Conservation (phyloP, 2,888 invertebrate species). For the Phaonia tiefii region DNA sequence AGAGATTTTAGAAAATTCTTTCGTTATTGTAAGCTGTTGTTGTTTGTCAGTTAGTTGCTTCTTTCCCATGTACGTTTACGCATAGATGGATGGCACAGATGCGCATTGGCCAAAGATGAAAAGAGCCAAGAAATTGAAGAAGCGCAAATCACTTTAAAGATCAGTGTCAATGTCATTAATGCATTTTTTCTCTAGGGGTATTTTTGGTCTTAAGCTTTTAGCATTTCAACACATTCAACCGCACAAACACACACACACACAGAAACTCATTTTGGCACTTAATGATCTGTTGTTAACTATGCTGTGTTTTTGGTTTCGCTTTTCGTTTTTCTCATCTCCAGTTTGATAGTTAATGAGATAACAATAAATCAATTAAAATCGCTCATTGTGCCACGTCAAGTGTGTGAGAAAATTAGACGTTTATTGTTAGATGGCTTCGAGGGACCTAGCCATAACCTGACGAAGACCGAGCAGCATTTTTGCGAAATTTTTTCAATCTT, state of each 20-base stretch:
- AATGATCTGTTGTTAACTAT: too few species aligned
- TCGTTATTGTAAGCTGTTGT: constrained; percentile 16
- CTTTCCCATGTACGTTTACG: background rate
- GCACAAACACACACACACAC: constrained; percentile 11
- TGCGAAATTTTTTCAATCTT: too few species aligned
- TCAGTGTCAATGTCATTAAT: constrained; percentile 67
- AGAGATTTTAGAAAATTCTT: constrained; percentile 8
- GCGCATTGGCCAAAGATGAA: too few species aligned
- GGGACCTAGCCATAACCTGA: background rate
- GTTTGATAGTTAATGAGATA: constrained; percentile 59
- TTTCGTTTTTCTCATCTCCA: constrained; percentile 25
- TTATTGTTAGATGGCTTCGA: background rate
- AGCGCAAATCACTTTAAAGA: constrained; percentile 49
- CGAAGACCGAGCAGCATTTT: too few species aligned
- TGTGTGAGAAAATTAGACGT: constrained; percentile 7
- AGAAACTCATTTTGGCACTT: background rate
- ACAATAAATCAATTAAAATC: constrained; percentile 66
- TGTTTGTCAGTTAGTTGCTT: background rate
- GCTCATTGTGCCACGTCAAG: too few species aligned
- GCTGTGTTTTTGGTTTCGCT: too few species aligned
- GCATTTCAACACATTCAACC: background rate
- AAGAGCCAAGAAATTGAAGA: background rate
- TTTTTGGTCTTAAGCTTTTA: constrained; percentile 3
- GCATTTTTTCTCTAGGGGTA: constrained; percentile 51
- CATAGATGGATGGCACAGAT: background rate